Base-by-base conservation (phyloP, 2,113 vertebrate species). In the Accipiter virgatus region DNA sequence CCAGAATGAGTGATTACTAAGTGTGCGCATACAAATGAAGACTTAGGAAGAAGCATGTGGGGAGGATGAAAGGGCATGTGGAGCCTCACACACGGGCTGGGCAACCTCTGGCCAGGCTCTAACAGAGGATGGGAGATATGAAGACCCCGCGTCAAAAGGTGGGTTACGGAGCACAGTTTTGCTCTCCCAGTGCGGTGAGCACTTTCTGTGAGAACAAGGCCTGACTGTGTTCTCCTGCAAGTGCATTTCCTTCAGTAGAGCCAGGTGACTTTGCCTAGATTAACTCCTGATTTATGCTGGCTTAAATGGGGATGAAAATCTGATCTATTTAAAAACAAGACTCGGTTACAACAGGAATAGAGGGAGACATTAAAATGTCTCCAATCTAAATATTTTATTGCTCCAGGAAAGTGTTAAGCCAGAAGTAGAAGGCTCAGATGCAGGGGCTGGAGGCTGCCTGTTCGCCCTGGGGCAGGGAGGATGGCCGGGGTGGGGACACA, bases 1-100 rank as follows among this genome's bases (percentile, higher is more conserved):
- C 95, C 82, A 92, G 74, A 94, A 90, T 95, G 96, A 98, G 91
- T 38, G 68, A 96, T 96, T 95, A 95, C 96, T 84, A 95, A 97
- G 94, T 38, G 83, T 88, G 86, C 88, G 88, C 87, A 95, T 96
- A 95, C 58, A 96, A 97, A 97, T 94, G 87, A 95, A 96, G 86
- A 94, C 82, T 55, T 42, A 38, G 45, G 68, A 90, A 73, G 71
- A 55, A 55, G 90, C 83, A 47, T 32, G 55, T 94, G 85, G 81
- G 88, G 92, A 95, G 83, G 45, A 94, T 94, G 96, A 97, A 97
- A 97, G 86, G 94, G 78, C 90, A 88, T 29, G 59, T 13, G 6
- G 86, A 97, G 80, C 91, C 91, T 96, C 90, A 81, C 34, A 55
- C 31, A 83, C 8, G 34, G 11, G 26, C 86, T 75, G 86, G 90